phyloP scores from a whole-genome alignment of 1,140 invertebrate species.

The Bombus fervidus region DNA sequence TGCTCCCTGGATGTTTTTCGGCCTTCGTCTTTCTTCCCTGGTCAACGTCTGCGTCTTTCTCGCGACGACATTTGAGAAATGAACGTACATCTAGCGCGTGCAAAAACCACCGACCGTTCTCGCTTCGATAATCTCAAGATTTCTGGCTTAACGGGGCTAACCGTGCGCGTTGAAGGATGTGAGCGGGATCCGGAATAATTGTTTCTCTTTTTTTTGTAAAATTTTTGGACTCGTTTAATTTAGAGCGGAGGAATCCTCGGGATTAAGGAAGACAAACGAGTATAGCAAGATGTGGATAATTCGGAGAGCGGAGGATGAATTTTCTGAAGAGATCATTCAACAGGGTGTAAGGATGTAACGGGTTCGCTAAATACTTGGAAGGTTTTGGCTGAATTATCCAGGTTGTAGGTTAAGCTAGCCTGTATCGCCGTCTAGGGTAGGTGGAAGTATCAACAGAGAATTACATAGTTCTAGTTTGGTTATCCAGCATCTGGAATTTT shows the following conservation, averaged over 20 bases:
- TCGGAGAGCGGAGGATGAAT: neutral
- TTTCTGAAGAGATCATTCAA: neutral
- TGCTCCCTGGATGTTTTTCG: neutral
- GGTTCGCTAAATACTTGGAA: neutral
- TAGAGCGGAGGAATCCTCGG: neutral
- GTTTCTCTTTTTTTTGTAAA: neutral
- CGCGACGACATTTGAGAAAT: conserved; percentile 10
- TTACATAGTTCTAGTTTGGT: neutral
- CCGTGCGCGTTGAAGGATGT: neutral
- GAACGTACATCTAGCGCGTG: neutral
- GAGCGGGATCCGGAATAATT: neutral
- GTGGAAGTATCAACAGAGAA: neutral
- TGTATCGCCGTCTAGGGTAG: neutral
- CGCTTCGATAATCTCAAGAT: conserved; percentile 28
- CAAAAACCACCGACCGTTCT: neutral
- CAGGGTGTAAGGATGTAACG: neutral
- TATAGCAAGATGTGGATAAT: neutral
- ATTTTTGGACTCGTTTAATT: neutral
- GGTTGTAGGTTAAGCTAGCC: neutral
- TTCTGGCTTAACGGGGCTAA: neutral
- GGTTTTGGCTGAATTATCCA: neutral
- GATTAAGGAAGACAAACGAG: neutral
- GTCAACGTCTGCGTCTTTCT: neutral
- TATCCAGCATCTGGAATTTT: neutral
- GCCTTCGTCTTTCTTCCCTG: neutral